Evolutionary conservation across 2,113 vertebrate genomes (phyloP), one percentile per base, ranked within the genome.

Genomic region (Callionymus lyra): DNA sequence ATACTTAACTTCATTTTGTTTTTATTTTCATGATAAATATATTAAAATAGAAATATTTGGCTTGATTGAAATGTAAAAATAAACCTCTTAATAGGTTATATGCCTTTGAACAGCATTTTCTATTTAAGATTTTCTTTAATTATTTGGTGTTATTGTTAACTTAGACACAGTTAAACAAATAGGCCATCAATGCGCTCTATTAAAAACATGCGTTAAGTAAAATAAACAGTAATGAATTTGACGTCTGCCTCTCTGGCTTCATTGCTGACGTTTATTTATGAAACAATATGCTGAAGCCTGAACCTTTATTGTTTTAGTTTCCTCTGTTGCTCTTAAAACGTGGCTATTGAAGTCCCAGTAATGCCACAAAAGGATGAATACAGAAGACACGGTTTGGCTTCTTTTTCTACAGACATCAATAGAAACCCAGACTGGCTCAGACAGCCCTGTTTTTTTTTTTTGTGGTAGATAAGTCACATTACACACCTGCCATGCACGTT

Each of bases 401-500:
- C 35, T 46, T 50, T 46, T 58, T 55, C 48, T 60, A 64, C 37
- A 59, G 39, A 39, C 38, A 43, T 51, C 40, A 41, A 15, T 32
- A 10, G 45, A 12, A n/a, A 16, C 35, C 15, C 11, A 31, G 45
- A 35, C 34, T 59, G 34, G 38, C 54, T 46, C 34, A 56, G 38
- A 31, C 38, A 17, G 37, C 38, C 16, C 45, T 43, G 1, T 9
- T 37, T 33, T 44, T 44, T 9, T 37, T 33, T 44, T 44, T 27
- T 35, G 37, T 45, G 13, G 36, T 42, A 37, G 16, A 45, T 31
- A 56, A 44, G 42, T 41, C 14, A 46, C 42, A 59, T 43, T 52
- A 53, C 56, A 59, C 55, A 50, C 57, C 60, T 65, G 65, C 69
- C 53, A 52, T 37, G 43, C 47, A 42, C 54, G 59, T 45, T 58